These are phyloP conservation scores for Coelinius sp. DNA, from an alignment of 2,888 invertebrate species.

Conservation along the genomic window DNA sequence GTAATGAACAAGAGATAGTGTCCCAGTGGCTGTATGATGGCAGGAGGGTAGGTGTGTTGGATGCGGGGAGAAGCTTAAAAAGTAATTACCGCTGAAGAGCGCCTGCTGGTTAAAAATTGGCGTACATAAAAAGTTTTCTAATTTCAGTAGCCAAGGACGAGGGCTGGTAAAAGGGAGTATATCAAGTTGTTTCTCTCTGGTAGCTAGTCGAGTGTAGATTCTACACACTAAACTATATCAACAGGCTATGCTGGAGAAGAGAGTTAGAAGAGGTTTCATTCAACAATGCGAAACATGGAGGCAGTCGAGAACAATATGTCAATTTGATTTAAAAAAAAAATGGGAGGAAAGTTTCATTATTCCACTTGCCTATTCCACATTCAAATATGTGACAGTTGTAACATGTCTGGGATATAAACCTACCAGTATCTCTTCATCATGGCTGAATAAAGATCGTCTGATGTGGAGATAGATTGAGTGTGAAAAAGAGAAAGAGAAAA, in stretches of 20 bases:
- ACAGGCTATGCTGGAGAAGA: neutral
- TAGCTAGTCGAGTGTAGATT: constrained; percentile 28
- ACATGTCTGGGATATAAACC: neutral
- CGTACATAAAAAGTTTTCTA: constrained; percentile 70
- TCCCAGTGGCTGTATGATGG: constrained; percentile 38
- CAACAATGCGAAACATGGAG: neutral
- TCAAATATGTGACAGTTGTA: neutral
- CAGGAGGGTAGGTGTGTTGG: constrained; percentile 35
- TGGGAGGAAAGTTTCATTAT: neutral
- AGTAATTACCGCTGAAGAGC: constrained; percentile 69
- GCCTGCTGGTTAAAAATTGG: constrained; percentile 69
- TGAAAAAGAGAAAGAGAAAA: constrained; percentile 10
- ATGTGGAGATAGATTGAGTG: constrained; percentile 1
- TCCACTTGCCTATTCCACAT: neutral
- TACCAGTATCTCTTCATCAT: neutral
- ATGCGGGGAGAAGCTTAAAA: constrained; percentile 65
- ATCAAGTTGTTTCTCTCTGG: neutral
- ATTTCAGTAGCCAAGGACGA: constrained; percentile 63
- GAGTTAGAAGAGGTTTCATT: neutral
- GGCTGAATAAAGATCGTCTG: neutral
- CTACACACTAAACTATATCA: constrained; percentile 33
- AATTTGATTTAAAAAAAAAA: neutral
- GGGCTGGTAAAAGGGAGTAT: constrained; percentile 32
- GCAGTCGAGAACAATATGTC: neutral
- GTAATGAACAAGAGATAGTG: constrained; percentile 33